Base-by-base conservation (phyloP, 2,888 invertebrate species). In the Brachyptera risi region DNA sequence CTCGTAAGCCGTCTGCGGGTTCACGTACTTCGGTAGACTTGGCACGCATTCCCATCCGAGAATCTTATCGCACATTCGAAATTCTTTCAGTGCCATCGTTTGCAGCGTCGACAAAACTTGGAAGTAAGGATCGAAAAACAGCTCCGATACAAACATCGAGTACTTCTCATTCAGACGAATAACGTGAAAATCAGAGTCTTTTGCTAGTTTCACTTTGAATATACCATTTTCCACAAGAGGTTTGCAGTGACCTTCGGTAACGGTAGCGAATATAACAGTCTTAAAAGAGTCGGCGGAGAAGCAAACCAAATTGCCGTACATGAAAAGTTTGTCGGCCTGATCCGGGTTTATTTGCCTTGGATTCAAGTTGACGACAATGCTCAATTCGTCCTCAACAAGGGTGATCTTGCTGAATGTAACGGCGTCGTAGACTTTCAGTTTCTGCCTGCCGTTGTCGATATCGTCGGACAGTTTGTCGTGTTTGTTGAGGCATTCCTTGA, bases 121-220 rank as follows among this genome's bases (percentile, higher is more conserved):
- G 65, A 84, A 80, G 71, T 92, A 92, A 0, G 92, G 88, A 70
- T 92, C 92, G 71, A 92, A 91, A 73, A 87, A 93, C 0, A 88
- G 84, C 56, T 83, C 84, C 56, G 88, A 86, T 71, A 92, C 90
- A 1, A 88, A 80, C 87, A 92, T 88, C 0, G 82, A 69, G 63
- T 81, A 62, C 19, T 9, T 13, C 5, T 9, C 21, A 21, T 23
- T n/a, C 17, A 58, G 50, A 13, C 51, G 17, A 21, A 27, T 35
- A 19, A 56, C 24, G 15, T 7, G 17, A 19, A 50, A 81, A 0
- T 74, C 65, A 15, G 17, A 17, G 63, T 76, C 72, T 0, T 74
- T 71, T 19, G 70, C 67, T 61, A 75, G 73, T 47, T 76, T 70
- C 24, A 69, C 68, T 1, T 71, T 70, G 23, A 74, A 69, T 60